Evolutionary conservation across 2,888 invertebrate genomes (phyloP), one percentile per base, ranked within the genome.

Genomic region (Octonoba sinensis): DNA sequence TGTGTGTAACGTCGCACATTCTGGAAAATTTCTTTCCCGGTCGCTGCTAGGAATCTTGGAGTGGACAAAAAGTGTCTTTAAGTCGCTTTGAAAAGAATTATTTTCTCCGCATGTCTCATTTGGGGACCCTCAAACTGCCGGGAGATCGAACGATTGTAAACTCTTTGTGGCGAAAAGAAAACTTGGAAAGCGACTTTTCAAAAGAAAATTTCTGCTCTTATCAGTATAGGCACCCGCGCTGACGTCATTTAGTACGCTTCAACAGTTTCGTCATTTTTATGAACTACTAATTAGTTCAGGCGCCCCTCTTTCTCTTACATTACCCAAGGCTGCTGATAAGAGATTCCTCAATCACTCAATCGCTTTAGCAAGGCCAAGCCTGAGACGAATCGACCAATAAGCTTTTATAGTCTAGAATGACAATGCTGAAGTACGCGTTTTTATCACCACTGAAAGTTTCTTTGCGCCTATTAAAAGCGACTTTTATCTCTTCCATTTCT

Each of bases 81-180:
- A 73, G 67, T 76, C 70, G 62, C 70, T 70, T 76, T 56, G 70
- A 76, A 76, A 76, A 76, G 74, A 66, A 22, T 62, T 70, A 76
- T 76, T 76, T 76, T 51, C 44, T 49, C 59, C 47, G 47, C 51
- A n/a, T 24, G 59, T 36, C 15, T 24, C 36, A 59, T 60, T 75
- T 59, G 44, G 64, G 75, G 60, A 56, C 70, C 62, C 46, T 75
- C 22, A 62, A 76, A 76, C 69, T 64, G 62, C 76, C 51, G 56
- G 69, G 60, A 67, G 76, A 76, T 69, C 47, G 54, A 69, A 76
- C 57, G 76, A 76, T 76, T 76, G 76, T 69, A 24, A 76, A 54
- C 75, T 75, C 66, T 44, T 22, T 47, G 24, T 22, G 27, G 46
- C 36, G 62, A 62, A 76, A 76, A 76, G 69, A 70, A 76, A 75